Conservation (phyloP, 1,140 invertebrate species). For the Onthophagus taurus region DNA sequence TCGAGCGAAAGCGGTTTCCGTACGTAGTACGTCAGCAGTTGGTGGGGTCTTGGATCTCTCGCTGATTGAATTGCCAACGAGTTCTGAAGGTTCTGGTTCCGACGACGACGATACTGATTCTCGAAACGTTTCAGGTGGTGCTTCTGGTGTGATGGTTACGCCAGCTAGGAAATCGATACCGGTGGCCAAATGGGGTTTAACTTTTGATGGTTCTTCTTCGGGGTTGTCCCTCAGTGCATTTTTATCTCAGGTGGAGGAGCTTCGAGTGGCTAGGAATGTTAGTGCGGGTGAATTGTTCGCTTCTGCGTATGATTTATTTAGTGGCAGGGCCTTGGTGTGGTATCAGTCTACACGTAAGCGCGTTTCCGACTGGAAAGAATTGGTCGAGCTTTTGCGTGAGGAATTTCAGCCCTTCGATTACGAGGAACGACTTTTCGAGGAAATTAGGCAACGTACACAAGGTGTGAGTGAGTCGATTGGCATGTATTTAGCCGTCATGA, state of each 20-base stretch:
- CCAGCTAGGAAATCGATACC: not conserved
- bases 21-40: too few species aligned
- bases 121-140: too few species aligned
- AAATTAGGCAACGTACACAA: conserved; percentile 27
- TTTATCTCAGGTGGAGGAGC: conserved; percentile 24
- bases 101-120: too few species aligned
- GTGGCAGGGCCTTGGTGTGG: not conserved
- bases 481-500: conserved; percentile 27
- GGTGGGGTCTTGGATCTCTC: too few species aligned
- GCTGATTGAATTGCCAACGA: too few species aligned
- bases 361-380: not conserved
- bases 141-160: too few species aligned
- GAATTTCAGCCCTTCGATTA: conserved; percentile 22
- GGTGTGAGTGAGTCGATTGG: conserved; percentile 24
- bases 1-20: too few species aligned
- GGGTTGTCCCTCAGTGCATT: conserved; percentile 22
- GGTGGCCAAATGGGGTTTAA: not conserved
- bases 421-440: conserved; percentile 27
- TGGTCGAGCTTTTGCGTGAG: conserved; percentile 9
- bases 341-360: not conserved
- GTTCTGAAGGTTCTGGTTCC: too few species aligned
- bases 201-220: not conserved
- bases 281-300: conserved; percentile 16
- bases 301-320: conserved; percentile 4
- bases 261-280: conserved; percentile 19